These are phyloP conservation scores for Albula goreensis DNA, from an alignment of 2,113 vertebrate species.

Conservation along the genomic window DNA sequence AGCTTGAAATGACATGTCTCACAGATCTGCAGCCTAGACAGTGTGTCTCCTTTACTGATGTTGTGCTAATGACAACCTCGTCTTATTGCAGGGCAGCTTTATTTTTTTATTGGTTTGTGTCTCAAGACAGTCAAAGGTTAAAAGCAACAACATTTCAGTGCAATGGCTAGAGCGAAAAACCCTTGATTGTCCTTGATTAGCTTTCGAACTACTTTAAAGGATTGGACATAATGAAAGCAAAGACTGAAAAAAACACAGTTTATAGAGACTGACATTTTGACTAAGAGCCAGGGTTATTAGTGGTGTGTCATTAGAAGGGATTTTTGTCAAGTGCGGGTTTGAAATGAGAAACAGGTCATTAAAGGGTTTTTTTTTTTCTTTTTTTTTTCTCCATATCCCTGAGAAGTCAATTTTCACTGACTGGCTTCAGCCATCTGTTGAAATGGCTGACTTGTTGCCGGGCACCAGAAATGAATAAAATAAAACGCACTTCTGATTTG, in stretches of 20 bases:
- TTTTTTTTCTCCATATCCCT: neutral
- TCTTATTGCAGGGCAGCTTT: neutral
- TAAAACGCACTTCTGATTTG: neutral
- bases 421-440: neutral
- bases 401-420: conserved; percentile 11
- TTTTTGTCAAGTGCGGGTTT: neutral
- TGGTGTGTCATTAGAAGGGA: neutral
- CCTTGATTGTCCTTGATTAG: neutral
- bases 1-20: neutral
- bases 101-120: neutral
- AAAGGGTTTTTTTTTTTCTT: neutral
- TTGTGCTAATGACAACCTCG: neutral
- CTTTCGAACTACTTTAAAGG: neutral
- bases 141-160: neutral
- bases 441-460: conserved; percentile 1
- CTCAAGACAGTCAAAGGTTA: neutral
- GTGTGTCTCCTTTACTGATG: neutral
- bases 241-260: neutral
- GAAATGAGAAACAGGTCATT: neutral
- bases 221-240: conserved; percentile 1
- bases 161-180: neutral
- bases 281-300: neutral
- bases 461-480: neutral
- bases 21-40: neutral
- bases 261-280: conserved; percentile 5